Evolutionary conservation across 2,888 invertebrate genomes (phyloP).

Genomic region (Apocheima hispidaria): DNA sequence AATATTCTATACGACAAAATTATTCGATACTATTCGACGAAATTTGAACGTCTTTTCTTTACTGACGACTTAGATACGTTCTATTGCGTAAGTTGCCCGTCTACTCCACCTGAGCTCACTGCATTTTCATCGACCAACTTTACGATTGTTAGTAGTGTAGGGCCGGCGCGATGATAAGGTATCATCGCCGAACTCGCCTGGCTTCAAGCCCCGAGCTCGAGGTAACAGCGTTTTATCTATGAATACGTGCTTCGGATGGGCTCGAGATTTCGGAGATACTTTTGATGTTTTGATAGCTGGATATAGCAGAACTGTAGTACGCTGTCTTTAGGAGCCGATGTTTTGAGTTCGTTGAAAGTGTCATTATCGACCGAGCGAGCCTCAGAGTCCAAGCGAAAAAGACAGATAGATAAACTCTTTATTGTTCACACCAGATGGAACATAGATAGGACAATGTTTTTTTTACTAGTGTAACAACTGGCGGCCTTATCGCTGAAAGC

Average conservation of each 20-base stretch:
- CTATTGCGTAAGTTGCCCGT: conserved; percentile 29
- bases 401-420: too few relatives aligned
- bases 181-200: conserved; percentile 61
- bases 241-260: conserved; percentile 30
- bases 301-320: too few relatives aligned
- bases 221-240: conserved; percentile 57
- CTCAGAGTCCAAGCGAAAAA: too few relatives aligned
- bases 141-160: conserved; percentile 75
- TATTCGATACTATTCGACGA: too few relatives aligned
- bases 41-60: too few relatives aligned
- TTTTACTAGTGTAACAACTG: too few relatives aligned
- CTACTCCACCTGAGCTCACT: conserved; percentile 42
- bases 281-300: too few relatives aligned
- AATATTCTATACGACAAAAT: too few relatives aligned
- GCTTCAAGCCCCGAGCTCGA: conserved; percentile 50
- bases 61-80: too few relatives aligned
- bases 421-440: too few relatives aligned
- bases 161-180: conserved; percentile 68
- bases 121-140: conserved; percentile 69
- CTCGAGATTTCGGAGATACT: conserved; percentile 25
- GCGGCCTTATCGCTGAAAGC: too few relatives aligned
- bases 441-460: too few relatives aligned
- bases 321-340: not conserved
- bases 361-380: not conserved
- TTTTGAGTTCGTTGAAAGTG: not conserved